phyloP scores from a whole-genome alignment of 2,888 invertebrate species.

The Agriopis leucophaearia region DNA sequence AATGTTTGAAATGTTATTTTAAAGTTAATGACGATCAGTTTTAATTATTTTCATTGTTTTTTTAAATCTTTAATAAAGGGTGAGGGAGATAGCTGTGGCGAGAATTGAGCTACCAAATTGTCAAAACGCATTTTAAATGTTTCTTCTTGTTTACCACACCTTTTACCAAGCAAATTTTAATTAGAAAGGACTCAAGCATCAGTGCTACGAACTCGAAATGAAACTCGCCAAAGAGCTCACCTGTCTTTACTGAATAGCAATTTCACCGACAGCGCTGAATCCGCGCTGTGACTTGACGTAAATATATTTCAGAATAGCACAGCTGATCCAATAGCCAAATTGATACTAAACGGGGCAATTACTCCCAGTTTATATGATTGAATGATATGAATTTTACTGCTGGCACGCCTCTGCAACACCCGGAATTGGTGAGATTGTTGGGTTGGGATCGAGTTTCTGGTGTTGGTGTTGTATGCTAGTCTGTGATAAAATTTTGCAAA shows the following conservation, averaged over 20 bases:
- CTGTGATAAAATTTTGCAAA: background rate
- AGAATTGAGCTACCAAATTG: no score
- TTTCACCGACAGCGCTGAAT: no score
- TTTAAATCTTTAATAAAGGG: no score
- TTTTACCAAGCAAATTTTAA: slow-evolving; percentile 5
- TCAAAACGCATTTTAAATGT: background rate
- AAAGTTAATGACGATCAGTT: no score
- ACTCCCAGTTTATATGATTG: slow-evolving; percentile 35
- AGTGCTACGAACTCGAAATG: no score
- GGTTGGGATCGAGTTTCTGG: background rate
- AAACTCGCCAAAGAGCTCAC: no score
- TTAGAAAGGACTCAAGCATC: slow-evolving; percentile 25
- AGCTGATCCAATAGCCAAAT: slow-evolving; percentile 39
- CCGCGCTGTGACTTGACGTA: no score
- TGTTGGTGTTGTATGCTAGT: background rate
- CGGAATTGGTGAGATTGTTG: slow-evolving; percentile 30
- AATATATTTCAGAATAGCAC: no score
- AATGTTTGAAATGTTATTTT: no score
- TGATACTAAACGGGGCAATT: slow-evolving; percentile 34
- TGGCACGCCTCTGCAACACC: slow-evolving; percentile 40
- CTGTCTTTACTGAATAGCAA: no score
- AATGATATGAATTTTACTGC: slow-evolving; percentile 38
- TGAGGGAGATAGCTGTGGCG: no score
- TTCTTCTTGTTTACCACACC: background rate
- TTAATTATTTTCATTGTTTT: no score